These are phyloP conservation scores for Pampusana beccarii DNA, from an alignment of 2,113 vertebrate species.

Conservation along the genomic window DNA sequence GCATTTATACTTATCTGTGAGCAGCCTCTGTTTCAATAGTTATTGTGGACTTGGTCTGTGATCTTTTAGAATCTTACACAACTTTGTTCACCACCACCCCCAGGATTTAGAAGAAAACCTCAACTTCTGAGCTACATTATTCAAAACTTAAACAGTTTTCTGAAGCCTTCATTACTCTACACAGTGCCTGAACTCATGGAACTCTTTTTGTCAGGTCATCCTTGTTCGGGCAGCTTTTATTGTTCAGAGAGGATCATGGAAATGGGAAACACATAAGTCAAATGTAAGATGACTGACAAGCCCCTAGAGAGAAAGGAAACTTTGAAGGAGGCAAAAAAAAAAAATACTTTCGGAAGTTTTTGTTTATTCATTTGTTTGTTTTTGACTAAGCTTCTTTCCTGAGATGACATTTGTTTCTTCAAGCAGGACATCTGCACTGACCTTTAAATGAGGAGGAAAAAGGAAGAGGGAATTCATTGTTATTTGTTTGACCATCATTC, in stretches of 20 bases:
- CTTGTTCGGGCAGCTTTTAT: background rate
- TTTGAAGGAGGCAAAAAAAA: background rate
- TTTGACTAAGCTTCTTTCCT: background rate
- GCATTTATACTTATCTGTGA: background rate
- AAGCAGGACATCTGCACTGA: background rate
- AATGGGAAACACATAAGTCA: background rate
- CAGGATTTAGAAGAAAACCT: background rate
- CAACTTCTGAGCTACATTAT: background rate
- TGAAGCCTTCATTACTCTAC: background rate
- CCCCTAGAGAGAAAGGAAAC: background rate
- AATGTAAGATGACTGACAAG: background rate
- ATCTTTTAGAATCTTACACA: background rate
- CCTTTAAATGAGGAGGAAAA: background rate
- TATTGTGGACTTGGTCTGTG: background rate
- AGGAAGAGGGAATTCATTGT: background rate
- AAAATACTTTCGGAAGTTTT: background rate
- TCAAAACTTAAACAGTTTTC: background rate
- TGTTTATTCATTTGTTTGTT: background rate
- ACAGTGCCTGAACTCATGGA: background rate
- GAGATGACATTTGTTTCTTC: background rate
- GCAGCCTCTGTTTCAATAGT: background rate
- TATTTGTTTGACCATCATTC: background rate
- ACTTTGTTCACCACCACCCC: background rate
- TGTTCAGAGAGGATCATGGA: background rate
- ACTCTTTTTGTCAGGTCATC: background rate